Percentiles rank a stretch among this genome's conserved stretches.
These are phyloP conservation scores for Zelostemma sp. DNA, from an alignment of 1,140 invertebrate species.

Conservation along the genomic window DNA sequence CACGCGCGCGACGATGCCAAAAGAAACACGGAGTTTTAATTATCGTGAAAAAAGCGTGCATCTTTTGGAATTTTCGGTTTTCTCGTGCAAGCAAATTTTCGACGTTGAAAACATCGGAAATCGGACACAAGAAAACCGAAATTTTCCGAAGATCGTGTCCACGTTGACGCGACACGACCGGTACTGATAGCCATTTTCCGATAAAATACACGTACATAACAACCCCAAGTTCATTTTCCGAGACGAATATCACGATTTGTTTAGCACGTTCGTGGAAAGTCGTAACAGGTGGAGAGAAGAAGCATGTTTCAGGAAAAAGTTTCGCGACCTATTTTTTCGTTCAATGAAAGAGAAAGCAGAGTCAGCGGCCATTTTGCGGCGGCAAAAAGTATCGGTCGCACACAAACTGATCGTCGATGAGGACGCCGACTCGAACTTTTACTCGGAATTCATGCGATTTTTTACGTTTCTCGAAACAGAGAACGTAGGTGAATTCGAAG, in stretches of 20 bases:
- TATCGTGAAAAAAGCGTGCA: too few species aligned
- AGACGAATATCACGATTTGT: background rate
- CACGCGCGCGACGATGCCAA: too few species aligned
- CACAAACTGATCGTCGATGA: background rate
- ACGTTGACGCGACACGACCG: too few species aligned
- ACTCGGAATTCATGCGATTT: background rate
- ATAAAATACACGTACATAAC: background rate
- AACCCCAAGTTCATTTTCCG: background rate
- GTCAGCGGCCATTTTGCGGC: background rate
- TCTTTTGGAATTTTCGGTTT: too few species aligned
- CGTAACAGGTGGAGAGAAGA: background rate
- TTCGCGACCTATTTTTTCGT: conserved; percentile 1
- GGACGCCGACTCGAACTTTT: background rate
- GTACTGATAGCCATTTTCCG: background rate
- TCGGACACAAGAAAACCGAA: too few species aligned
- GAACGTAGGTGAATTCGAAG: too few species aligned
- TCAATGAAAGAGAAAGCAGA: background rate
- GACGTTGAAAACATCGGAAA: too few species aligned
- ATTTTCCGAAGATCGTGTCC: too few species aligned
- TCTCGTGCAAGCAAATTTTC: too few species aligned
- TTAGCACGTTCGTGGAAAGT: background rate
- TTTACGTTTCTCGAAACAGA: background rate
- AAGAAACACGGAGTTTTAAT: too few species aligned
- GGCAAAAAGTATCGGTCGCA: background rate
- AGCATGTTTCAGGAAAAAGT: background rate